Evolutionary conservation across 2,797 vertebrate genomes (phyloP).

Genomic region (Scolopax bukidnonensis): DNA sequence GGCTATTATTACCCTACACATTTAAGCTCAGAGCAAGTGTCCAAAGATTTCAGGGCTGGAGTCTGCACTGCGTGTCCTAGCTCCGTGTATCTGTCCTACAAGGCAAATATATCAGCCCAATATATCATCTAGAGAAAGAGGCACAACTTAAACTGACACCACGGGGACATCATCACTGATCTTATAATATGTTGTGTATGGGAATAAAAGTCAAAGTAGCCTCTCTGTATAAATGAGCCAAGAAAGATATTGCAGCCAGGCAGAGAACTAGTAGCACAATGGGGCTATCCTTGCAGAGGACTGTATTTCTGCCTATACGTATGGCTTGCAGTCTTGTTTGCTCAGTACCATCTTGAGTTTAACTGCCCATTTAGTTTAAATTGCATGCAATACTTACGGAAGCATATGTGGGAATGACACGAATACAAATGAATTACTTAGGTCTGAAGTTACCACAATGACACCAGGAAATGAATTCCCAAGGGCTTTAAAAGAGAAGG

Average conservation of each 20-base stretch:
- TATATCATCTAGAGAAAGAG: not conserved
- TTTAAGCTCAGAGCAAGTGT: not conserved
- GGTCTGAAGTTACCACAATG: not conserved
- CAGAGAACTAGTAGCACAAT: not conserved
- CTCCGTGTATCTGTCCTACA: not conserved
- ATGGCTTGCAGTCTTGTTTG: not conserved
- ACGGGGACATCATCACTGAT: not conserved
- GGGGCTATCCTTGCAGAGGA: not conserved
- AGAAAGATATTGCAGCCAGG: not conserved
- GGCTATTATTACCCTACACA: not conserved
- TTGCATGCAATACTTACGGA: not conserved
- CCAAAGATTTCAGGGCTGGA: not conserved
- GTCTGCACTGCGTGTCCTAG: not conserved
- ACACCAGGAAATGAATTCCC: not conserved
- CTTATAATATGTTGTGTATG: rapidly evolving
- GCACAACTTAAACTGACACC: not conserved
- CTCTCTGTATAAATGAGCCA: not conserved
- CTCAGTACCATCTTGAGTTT: not conserved
- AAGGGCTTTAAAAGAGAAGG: not conserved
- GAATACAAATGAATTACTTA: not conserved
- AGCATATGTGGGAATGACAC: not conserved
- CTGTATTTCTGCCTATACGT: not conserved
- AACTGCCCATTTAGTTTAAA: constrained; percentile 1
- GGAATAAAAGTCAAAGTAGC: not conserved
- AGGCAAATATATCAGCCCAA: not conserved